Evolutionary conservation across 1,140 invertebrate species (phyloP).

Genomic region (Aleiodes sp.): DNA sequence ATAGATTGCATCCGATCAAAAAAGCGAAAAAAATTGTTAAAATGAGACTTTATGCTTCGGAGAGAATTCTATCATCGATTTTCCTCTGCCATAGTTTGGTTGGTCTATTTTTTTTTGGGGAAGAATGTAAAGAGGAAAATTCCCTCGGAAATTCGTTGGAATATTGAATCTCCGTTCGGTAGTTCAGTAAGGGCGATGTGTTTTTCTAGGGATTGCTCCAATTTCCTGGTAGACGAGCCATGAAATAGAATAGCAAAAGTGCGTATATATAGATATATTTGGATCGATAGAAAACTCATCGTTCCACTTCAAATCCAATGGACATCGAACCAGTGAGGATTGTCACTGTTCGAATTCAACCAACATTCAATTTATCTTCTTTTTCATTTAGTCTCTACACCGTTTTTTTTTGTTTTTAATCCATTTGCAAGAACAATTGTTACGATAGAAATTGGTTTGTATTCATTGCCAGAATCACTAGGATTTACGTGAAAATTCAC

Average conservation of each 20-base stretch:
- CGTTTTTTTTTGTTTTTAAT: not conserved
- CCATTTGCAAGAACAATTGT: too few species aligned
- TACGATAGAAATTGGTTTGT: too few species aligned
- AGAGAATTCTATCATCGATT: not conserved
- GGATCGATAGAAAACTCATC: not conserved
- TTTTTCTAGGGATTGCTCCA: conserved; percentile 22
- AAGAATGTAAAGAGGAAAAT: not conserved
- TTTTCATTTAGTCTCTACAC: too few species aligned
- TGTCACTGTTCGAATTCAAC: not conserved
- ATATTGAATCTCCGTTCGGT: conserved; percentile 17
- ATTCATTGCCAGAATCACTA: too few species aligned
- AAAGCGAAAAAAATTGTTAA: not conserved
- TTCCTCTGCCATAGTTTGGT: not conserved
- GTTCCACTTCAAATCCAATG: not conserved
- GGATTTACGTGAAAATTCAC: too few species aligned
- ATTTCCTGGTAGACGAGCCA: conserved; percentile 18
- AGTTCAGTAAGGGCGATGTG: not conserved
- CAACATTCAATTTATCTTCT: too few species aligned
- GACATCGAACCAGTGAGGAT: not conserved
- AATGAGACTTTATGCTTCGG: not conserved
- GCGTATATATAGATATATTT: not conserved
- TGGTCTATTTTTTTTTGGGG: not conserved
- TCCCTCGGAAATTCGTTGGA: conserved; percentile 5
- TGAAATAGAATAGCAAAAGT: conserved; percentile 14
- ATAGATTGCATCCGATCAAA: not conserved